phyloP scores from a whole-genome alignment of 2,888 invertebrate genomes.

The Platynereis dumerilii region DNA sequence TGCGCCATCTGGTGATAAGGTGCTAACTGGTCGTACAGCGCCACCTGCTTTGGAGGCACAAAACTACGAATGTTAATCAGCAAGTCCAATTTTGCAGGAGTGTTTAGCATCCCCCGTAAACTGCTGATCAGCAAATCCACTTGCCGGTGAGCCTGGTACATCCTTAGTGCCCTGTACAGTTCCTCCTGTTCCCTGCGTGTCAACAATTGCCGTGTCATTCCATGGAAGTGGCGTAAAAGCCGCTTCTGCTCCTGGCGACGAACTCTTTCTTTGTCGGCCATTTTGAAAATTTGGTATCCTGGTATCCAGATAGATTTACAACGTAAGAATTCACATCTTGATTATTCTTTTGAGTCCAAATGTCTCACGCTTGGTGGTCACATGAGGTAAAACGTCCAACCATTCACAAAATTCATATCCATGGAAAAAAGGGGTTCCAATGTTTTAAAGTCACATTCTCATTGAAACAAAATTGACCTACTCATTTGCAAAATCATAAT shows the following conservation, averaged over 20 bases:
- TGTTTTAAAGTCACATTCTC: no score
- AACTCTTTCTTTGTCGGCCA: no score
- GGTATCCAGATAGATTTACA: no score
- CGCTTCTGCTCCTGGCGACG: constrained; percentile 10
- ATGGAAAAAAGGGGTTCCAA: no score
- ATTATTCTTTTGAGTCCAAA: no score
- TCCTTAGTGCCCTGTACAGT: constrained; percentile 44
- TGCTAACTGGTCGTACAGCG: constrained; percentile 38
- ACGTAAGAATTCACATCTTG: no score
- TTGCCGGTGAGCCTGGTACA: constrained; percentile 28
- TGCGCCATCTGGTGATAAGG: constrained; percentile 40
- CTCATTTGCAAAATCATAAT: no score
- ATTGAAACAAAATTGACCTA: no score
- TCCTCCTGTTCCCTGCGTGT: constrained; percentile 42
- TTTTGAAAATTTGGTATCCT: no score
- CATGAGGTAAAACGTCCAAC: no score
- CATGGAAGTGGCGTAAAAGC: constrained; percentile 31
- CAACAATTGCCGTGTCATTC: constrained; percentile 31
- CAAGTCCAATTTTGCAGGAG: constrained; percentile 46
- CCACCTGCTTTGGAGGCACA: constrained; percentile 41
- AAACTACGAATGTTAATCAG: constrained; percentile 46
- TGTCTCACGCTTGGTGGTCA: no score
- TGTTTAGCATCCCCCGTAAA: constrained; percentile 42
- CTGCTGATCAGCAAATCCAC: background rate
- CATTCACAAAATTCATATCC: no score